Base-by-base conservation (phyloP, 2,888 invertebrate genomes). In the Drosophila paranaensis region DNA sequence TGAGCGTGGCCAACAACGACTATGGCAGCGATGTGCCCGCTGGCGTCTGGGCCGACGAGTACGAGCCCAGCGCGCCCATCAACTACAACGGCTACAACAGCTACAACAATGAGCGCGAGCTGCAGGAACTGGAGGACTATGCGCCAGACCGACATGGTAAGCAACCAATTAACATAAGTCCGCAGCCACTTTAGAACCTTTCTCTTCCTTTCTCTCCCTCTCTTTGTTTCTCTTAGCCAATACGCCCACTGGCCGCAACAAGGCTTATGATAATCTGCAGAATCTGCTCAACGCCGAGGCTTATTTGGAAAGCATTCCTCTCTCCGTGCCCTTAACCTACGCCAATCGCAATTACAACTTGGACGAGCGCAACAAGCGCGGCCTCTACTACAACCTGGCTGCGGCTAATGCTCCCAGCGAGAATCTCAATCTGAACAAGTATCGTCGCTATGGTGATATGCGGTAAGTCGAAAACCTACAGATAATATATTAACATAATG, bases 211-310 rank as follows among this genome's bases (percentile, higher is more conserved):
- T 11, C 43, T 30, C 10, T 40, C 4, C 42, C n/a, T 10, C 8
- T 30, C 5, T n/a, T n/a, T 30, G 14, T 57, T 6, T 16, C 4
- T 25, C 33, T 13, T 13, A 84, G 83, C 71, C 8, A 71, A 58
- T 42, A 54, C 62, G 14, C 57, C 65, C 13, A 70, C 54, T 62
- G 79, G 71, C 14, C 90, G 88, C 53, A 91, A 84, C 77, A 93
- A 93, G 71, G 92, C 93, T 27, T 93, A 93, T 63, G 93, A 93
- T 42, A 93, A 93, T 74, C 85, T 93, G 16, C 93, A 92, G 71
- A 92, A 89, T 64, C 89, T 93, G 27, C 84, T 93, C 8, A 93
- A 93, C 75, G 89, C 92, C 39, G 93, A 92, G 67, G 86, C 91
- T 42, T 93, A 92, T 60, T 74, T 91, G 64, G 92, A 92, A 70